A percentile compares a stretch with the other conserved stretches of the same genome.
phyloP scores from a whole-genome alignment of 2,113 vertebrate species.

The Centropristis striata region DNA sequence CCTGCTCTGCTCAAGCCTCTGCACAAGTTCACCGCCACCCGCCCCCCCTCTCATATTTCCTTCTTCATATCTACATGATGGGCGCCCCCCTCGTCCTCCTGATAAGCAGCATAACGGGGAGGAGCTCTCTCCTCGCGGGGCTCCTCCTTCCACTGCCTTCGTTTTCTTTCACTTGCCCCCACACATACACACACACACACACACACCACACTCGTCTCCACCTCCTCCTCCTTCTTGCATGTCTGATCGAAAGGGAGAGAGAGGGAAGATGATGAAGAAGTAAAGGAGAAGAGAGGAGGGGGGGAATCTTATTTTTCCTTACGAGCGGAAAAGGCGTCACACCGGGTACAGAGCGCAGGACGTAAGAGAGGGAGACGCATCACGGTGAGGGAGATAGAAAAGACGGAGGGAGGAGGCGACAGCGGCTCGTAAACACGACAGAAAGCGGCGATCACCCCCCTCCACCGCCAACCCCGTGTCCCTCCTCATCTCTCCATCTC shows the following conservation, averaged over 20 bases:
- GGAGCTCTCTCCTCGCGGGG: slow-evolving; percentile 67
- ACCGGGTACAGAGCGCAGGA: slow-evolving; percentile 42
- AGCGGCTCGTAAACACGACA: slow-evolving; percentile 72
- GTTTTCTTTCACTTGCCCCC: slow-evolving; percentile 37
- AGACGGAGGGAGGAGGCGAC: slow-evolving; percentile 54
- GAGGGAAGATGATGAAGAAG: slow-evolving; percentile 55
- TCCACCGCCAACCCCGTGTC: slow-evolving; percentile 24
- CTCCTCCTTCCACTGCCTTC: slow-evolving; percentile 62
- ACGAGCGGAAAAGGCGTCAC: slow-evolving; percentile 75
- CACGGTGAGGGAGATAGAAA: slow-evolving; percentile 8
- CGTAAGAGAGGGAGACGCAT: slow-evolving; percentile 47
- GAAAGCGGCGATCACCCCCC: slow-evolving; percentile 55
- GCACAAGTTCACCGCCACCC: neutral
- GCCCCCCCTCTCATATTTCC: slow-evolving; percentile 18
- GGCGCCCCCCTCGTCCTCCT: slow-evolving; percentile 15
- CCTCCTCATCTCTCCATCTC: slow-evolving; percentile 57
- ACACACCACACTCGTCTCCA: neutral
- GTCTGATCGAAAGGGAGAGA: slow-evolving; percentile 20
- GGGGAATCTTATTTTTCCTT: slow-evolving; percentile 30
- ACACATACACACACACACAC: neutral
- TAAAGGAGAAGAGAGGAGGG: slow-evolving; percentile 3
- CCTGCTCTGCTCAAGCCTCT: neutral
- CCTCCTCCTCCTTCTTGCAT: slow-evolving; percentile 40
- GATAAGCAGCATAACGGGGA: slow-evolving; percentile 71
- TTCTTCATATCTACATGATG: neutral